These are phyloP conservation scores for Lophura nycthemera DNA, from an alignment of 2,113 vertebrate genomes.

Conservation along the genomic window DNA sequence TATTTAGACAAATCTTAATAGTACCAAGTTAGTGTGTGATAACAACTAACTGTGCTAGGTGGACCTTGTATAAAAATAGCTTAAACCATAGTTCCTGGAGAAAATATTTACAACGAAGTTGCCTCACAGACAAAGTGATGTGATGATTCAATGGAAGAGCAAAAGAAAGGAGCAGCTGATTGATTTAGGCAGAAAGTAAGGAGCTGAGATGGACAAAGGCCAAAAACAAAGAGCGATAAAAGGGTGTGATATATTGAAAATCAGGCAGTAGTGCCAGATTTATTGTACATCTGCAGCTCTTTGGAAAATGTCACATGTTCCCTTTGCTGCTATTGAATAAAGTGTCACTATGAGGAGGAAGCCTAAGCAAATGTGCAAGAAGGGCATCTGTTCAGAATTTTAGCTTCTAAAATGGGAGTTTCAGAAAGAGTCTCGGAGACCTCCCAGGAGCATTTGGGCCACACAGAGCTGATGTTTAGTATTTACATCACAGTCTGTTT, in stretches of 20 bases:
- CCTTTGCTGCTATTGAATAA: not conserved
- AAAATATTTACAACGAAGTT: not conserved
- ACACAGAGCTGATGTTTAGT: slow-evolving; percentile 5
- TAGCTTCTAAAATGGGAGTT: not conserved
- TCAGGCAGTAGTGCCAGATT: not conserved
- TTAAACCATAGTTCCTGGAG: not conserved
- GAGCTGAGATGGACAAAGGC: not conserved
- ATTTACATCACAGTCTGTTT: slow-evolving; percentile 3
- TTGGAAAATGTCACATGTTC: not conserved
- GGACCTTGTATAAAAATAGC: not conserved
- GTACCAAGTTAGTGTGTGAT: not conserved
- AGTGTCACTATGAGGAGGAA: not conserved
- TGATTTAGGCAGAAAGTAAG: not conserved
- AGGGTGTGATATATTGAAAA: not conserved
- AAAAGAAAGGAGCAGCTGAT: fast-evolving
- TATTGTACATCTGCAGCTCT: not conserved
- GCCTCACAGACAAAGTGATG: not conserved
- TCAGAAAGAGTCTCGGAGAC: not conserved
- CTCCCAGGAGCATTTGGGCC: not conserved
- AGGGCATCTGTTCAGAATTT: not conserved
- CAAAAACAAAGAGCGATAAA: not conserved
- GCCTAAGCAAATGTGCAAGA: not conserved
- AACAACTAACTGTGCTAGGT: not conserved
- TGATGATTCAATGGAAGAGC: not conserved
- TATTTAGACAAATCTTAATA: not conserved